Percentiles rank a stretch among this genome's conserved stretches.
phyloP scores from a whole-genome alignment of 2,113 vertebrate genomes.

The Ornithorhynchus anatinus region DNA sequence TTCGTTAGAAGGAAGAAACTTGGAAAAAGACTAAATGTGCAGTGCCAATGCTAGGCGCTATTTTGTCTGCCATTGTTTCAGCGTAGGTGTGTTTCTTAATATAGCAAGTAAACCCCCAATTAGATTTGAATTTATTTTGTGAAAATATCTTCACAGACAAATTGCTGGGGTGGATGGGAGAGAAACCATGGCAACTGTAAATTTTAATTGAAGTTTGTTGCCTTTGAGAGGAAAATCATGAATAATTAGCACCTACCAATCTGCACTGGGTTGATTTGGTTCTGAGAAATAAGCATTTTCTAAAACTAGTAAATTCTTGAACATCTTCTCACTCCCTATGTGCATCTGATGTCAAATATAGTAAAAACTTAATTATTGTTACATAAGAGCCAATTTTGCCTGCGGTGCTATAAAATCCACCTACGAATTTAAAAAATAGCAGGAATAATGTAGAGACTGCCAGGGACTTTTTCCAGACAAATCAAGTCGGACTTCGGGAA shows the following conservation, averaged over 20 bases:
- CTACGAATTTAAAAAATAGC: constrained; percentile 12
- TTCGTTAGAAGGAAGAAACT: constrained; percentile 1
- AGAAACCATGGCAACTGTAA: constrained; percentile 38
- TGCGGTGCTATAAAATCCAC: not conserved
- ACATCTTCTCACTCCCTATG: not conserved
- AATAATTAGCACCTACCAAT: constrained; percentile 10
- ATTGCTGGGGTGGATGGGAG: not conserved
- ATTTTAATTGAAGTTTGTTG: constrained; percentile 40
- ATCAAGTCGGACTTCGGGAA: not conserved
- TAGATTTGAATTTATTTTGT: constrained; percentile 27
- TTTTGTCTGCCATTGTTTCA: not conserved
- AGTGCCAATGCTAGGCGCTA: not conserved
- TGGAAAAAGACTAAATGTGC: not conserved
- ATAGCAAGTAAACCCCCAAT: constrained; percentile 1
- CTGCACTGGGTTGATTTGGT: constrained; percentile 10
- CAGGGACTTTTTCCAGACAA: not conserved
- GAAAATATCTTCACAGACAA: constrained; percentile 37
- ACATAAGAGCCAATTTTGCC: not conserved
- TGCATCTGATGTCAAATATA: not conserved
- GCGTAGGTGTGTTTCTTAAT: not conserved
- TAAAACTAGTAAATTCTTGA: not conserved
- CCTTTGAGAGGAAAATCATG: constrained; percentile 30
- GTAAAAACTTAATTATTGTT: not conserved
- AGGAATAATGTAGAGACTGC: constrained; percentile 1
- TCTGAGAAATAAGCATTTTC: constrained; percentile 1